Percentiles rank a stretch among this genome's conserved stretches.
Conservation (phyloP, 2,797 vertebrate species). For the Potorous gilbertii region DNA sequence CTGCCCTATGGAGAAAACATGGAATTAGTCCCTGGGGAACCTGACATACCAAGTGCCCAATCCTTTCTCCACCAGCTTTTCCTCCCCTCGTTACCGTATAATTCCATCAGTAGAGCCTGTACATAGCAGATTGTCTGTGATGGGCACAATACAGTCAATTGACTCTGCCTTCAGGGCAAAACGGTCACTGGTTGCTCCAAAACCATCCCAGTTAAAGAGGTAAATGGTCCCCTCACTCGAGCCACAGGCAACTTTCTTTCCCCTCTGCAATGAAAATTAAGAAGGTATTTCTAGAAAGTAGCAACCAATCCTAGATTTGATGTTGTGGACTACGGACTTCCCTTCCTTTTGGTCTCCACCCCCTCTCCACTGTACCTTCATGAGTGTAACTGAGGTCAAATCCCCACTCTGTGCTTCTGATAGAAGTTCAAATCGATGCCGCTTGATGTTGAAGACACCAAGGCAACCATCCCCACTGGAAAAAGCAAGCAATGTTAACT, state of each 20-base stretch:
- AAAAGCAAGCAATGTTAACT: conserved; percentile 12
- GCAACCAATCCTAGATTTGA: rapidly evolving
- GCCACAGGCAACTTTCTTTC: conserved; percentile 93
- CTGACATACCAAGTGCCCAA: neutral
- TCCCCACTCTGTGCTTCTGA: conserved; percentile 95
- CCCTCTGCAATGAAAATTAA: conserved; percentile 80
- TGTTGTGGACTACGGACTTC: rapidly evolving
- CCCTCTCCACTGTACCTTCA: conserved; percentile 87
- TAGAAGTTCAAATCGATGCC: conserved; percentile 92
- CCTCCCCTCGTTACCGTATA: conserved; percentile 89
- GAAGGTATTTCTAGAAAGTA: neutral
- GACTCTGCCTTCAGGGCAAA: conserved; percentile 94
- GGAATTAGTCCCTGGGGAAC: conserved; percentile 15
- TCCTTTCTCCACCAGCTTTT: neutral
- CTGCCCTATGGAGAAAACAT: conserved; percentile 84
- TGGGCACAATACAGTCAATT: conserved; percentile 91
- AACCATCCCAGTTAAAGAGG: conserved; percentile 98
- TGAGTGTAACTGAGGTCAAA: conserved; percentile 91
- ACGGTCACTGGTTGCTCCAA: conserved; percentile 96
- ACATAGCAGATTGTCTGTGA: conserved; percentile 93
- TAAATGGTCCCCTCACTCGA: conserved; percentile 96
- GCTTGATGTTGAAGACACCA: conserved; percentile 94
- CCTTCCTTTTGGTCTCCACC: neutral
- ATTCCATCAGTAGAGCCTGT: conserved; percentile 93
- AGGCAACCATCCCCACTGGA: conserved; percentile 94